phyloP scores from a whole-genome alignment of 2,888 invertebrate species.

The Callinectes sapidus region DNA sequence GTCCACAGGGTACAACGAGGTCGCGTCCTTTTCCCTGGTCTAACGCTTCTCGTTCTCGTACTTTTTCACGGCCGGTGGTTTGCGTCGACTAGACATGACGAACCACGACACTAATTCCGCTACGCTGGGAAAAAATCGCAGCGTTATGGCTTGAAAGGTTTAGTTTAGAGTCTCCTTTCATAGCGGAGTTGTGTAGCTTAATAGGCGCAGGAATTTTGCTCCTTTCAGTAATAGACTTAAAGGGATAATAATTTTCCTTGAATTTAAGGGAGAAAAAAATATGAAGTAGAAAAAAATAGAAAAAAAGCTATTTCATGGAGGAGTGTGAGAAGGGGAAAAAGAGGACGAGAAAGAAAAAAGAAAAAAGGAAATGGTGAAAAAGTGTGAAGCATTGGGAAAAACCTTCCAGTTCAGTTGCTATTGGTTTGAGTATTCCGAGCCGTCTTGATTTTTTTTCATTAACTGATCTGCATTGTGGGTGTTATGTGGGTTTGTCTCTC shows the following conservation, averaged over 20 bases:
- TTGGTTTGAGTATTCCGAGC: too few relatives aligned
- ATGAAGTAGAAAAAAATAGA: too few relatives aligned
- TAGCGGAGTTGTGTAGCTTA: background rate
- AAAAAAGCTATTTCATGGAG: too few relatives aligned
- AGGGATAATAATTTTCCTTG: background rate
- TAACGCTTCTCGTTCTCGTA: background rate
- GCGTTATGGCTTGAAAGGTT: background rate
- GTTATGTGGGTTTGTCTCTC: too few relatives aligned
- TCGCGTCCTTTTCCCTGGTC: background rate
- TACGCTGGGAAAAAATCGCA: background rate
- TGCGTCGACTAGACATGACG: background rate
- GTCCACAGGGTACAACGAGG: background rate
- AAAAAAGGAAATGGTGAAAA: background rate
- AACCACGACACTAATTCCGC: background rate
- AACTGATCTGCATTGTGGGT: too few relatives aligned
- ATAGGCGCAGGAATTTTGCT: background rate
- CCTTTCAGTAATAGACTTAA: background rate
- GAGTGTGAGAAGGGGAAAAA: background rate
- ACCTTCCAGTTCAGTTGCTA: too few relatives aligned
- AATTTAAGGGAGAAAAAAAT: background rate
- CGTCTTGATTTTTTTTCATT: too few relatives aligned
- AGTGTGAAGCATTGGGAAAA: background rate
- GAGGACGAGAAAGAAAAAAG: background rate
- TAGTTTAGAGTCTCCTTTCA: background rate
- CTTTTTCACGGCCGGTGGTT: background rate